A percentile compares a stretch with the other conserved stretches of the same genome.
Conservation (phyloP, 1,140 invertebrate genomes). For the Drosophila baimaii region DNA sequence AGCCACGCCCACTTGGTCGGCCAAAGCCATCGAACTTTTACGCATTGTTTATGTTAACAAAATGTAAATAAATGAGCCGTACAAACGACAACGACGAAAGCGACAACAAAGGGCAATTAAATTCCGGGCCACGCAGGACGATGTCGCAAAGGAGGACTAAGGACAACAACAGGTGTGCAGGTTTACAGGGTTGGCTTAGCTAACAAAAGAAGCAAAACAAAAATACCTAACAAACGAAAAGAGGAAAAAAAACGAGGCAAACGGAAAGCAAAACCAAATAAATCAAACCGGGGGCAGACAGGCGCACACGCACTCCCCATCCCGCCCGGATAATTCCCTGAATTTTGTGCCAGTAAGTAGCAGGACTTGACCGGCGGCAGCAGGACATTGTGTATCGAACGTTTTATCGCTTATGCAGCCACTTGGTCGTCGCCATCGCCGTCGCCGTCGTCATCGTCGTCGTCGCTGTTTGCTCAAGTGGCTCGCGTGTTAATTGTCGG, state of each 20-base stretch:
- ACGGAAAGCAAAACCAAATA: slow-evolving; percentile 52
- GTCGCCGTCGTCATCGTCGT: slow-evolving; percentile 25
- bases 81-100: slow-evolving; percentile 72
- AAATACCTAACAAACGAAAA: slow-evolving; percentile 38
- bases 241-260: slow-evolving; percentile 1
- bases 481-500: slow-evolving; percentile 80
- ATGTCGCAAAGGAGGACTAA: slow-evolving; percentile 32
- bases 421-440: slow-evolving; percentile 55
- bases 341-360: slow-evolving; percentile 31
- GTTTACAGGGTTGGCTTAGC: slow-evolving; percentile 69
- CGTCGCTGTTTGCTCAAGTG: slow-evolving; percentile 76
- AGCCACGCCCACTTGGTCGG: slow-evolving; percentile 17
- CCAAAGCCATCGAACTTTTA: slow-evolving; percentile 77
- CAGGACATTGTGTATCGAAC: slow-evolving; percentile 71
- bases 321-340: slow-evolving; percentile 25
- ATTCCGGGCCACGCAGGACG: slow-evolving; percentile 64
- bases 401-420: slow-evolving; percentile 76
- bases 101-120: slow-evolving; percentile 80
- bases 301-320: slow-evolving; percentile 43
- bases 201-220: slow-evolving; percentile 50
- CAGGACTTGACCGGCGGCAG: slow-evolving; percentile 36
- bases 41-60: slow-evolving; percentile 83
- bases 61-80: slow-evolving; percentile 82
- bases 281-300: slow-evolving; percentile 74
- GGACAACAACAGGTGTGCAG: slow-evolving; percentile 73